Base-by-base conservation (phyloP, 1,140 invertebrate species). In the Eriocheir sinensis region DNA sequence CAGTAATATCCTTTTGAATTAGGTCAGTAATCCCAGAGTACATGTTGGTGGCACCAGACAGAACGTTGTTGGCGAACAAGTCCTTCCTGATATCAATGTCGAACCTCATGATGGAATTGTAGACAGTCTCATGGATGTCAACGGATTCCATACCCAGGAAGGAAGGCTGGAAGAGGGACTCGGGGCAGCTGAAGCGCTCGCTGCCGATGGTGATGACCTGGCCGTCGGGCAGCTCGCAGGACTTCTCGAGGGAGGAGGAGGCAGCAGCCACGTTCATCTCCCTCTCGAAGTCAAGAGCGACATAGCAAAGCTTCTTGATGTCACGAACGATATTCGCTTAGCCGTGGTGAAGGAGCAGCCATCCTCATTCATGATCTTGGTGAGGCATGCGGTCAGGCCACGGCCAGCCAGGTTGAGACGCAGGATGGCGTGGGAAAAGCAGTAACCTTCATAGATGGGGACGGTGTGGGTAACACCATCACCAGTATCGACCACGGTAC, bases 151-250 rank as follows among this genome's bases (percentile, higher is more conserved):
- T 98, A 96, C 98, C 98, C 98, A 98, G 95, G 97, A 98, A 98
- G 95, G 97, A 98, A 95, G 98, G 98, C 96, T 98, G 98, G 98
- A 98, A 98, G 95, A 98, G 97, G 93, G 98, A 98, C 96, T 98
- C 98, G 17, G 98, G 98, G 97, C 98, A 98, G 96, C 98, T 98
- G 98, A 98, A 98, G 96, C 98, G 97, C 97, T 99, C 98, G 97
- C 98, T 99, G 96, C 99, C 99, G 96, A 99, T 99, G 97, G 98
- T 99, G 97, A 99, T 99, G 96, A 99, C 98, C 97, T 98, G 98
- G 96, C 98, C 98, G 40, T 93, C 91, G 40, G 91, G 91, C 44
- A 93, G 81, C 36, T 93, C 91, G 41, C 86, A 93, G 91, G 91
- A 93, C 80, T 93, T 93, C 60, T 93, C 91, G 30, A 93, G 81